Percentiles rank a stretch among this genome's conserved stretches.
These are phyloP conservation scores for Netta rufina DNA, from an alignment of 2,797 vertebrate genomes.

Conservation along the genomic window DNA sequence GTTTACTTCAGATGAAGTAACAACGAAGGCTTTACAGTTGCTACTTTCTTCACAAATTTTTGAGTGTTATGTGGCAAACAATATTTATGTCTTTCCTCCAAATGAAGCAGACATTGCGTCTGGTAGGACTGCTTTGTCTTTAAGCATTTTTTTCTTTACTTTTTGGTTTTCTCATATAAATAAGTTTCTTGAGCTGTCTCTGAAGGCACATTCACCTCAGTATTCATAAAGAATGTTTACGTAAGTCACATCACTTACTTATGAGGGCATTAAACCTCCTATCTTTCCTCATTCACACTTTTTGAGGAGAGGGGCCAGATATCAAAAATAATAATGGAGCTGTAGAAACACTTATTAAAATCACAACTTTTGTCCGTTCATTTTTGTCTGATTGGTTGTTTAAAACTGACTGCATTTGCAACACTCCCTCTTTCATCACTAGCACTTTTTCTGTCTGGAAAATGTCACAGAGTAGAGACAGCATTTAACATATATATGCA, in stretches of 20 bases:
- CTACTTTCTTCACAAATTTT: constrained; percentile 55
- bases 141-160: constrained; percentile 19
- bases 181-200: constrained; percentile 26
- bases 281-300: not conserved
- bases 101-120: constrained; percentile 69
- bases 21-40: constrained; percentile 53
- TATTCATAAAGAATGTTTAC: constrained; percentile 9
- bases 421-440: not conserved
- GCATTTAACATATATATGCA: not conserved
- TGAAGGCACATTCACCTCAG: not conserved
- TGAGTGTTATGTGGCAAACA: constrained; percentile 63
- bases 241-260: not conserved
- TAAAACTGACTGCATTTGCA: not conserved
- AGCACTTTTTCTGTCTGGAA: not conserved
- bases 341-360: too few relatives aligned
- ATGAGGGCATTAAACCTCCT: not conserved
- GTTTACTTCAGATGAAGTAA: constrained; percentile 47
- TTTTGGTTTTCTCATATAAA: constrained; percentile 48
- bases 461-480: not conserved
- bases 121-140: constrained; percentile 37
- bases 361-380: too few relatives aligned
- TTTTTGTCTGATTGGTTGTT: not conserved
- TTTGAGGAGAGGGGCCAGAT: not conserved
- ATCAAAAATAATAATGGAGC: not conserved
- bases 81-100: constrained; percentile 69